A percentile compares a stretch with the other conserved stretches of the same genome.
These are phyloP conservation scores for Seison nebaliae DNA, from an alignment of 1,140 invertebrate genomes.

Conservation along the genomic window DNA sequence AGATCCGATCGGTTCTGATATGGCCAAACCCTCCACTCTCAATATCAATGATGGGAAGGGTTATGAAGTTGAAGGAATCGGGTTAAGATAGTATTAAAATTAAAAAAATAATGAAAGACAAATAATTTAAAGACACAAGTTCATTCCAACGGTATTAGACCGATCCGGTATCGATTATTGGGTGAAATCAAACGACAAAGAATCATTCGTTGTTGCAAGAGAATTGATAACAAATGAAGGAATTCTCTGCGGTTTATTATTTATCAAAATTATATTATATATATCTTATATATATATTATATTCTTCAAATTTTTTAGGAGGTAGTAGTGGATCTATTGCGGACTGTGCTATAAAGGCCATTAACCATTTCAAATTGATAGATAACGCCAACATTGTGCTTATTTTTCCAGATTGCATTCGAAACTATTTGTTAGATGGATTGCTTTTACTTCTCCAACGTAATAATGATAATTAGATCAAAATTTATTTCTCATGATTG, in stretches of 20 bases:
- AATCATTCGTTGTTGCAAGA: conserved; percentile 53
- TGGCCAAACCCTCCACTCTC: conserved; percentile 46
- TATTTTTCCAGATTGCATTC: conserved; percentile 64
- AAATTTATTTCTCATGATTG: too few species aligned
- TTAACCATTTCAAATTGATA: conserved; percentile 40
- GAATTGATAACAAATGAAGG: conserved; percentile 69
- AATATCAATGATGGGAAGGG: conserved; percentile 36
- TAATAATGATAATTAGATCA: too few species aligned
- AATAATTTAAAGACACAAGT: conserved; percentile 50
- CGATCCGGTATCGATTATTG: conserved; percentile 45
- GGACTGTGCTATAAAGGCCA: conserved; percentile 44
- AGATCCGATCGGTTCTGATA: conserved; percentile 58
- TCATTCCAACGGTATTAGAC: conserved; percentile 63
- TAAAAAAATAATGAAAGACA: not conserved
- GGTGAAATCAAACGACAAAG: conserved; percentile 53
- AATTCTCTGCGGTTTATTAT: conserved; percentile 60
- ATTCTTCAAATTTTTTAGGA: too few species aligned
- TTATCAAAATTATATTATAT: too few species aligned
- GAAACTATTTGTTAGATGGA: conserved; percentile 80
- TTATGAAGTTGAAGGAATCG: conserved; percentile 65
- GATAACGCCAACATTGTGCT: conserved; percentile 60
- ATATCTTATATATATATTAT: too few species aligned
- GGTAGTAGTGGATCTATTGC: conserved; percentile 69
- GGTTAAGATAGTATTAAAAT: conserved; percentile 29
- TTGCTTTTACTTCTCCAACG: too few species aligned